These are phyloP conservation scores for Varanus komodoensis DNA, from an alignment of 2,113 vertebrate species.

Conservation along the genomic window DNA sequence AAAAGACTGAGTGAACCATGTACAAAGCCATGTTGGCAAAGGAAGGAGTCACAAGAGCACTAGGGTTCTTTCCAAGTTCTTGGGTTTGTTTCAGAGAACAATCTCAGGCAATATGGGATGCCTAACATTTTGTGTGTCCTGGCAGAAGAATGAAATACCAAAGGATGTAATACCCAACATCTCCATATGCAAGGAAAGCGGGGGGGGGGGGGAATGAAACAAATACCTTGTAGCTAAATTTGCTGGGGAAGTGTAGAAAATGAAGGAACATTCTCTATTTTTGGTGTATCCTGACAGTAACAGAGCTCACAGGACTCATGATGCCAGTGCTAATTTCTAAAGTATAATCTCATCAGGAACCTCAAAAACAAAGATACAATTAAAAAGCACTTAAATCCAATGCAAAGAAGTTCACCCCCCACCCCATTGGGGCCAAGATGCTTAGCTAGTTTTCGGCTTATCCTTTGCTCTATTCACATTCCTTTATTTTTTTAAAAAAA, in stretches of 20 bases:
- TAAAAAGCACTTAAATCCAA: slow-evolving; percentile 30
- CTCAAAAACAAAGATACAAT: slow-evolving; percentile 51
- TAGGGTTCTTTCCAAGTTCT: neutral
- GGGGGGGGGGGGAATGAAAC: neutral
- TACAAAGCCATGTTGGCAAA: neutral
- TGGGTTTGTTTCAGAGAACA: neutral
- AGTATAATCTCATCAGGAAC: slow-evolving; percentile 28
- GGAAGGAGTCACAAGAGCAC: neutral
- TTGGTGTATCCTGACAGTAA: slow-evolving; percentile 17
- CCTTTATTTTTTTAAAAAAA: slow-evolving; percentile 55
- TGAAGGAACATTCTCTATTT: slow-evolving; percentile 12
- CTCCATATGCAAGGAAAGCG: neutral
- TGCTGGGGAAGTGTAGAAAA: too few relatives aligned
- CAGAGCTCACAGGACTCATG: slow-evolving; percentile 37
- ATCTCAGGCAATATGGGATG: fast-evolving
- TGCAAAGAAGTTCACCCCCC: slow-evolving; percentile 38
- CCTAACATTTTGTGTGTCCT: neutral
- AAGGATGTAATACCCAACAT: neutral
- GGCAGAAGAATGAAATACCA: neutral
- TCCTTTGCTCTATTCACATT: slow-evolving; percentile 31
- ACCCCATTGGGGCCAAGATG: neutral
- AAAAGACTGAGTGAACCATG: neutral
- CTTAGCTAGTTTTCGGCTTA: neutral
- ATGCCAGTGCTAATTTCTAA: neutral
- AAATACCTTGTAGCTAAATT: neutral